Evolutionary conservation across 1,140 invertebrate genomes (phyloP).

Genomic region (Sarcophaga peregrina): DNA sequence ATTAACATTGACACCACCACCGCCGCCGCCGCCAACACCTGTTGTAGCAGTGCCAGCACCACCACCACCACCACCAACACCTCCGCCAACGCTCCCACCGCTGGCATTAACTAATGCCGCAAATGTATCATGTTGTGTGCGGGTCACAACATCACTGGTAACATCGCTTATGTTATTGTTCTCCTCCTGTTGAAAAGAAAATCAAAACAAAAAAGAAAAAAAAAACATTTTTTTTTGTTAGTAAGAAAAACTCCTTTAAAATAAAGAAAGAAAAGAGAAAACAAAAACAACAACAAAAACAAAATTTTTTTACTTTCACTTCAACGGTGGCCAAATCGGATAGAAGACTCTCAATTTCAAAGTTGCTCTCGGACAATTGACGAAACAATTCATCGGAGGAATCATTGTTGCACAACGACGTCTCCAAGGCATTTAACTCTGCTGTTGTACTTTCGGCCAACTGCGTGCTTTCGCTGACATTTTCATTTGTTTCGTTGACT

Average conservation of each 20-base stretch:
- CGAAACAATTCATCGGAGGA: conserved; percentile 65
- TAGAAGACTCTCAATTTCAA: conserved; percentile 70
- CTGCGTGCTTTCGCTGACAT: conserved; percentile 42
- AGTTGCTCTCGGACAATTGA: conserved; percentile 64
- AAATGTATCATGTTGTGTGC: conserved; percentile 11
- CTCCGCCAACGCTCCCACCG: neutral
- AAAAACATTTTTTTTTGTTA: no score
- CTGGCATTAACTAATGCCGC: conserved; percentile 26
- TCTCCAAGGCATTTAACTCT: conserved; percentile 60
- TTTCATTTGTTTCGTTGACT: conserved; percentile 42
- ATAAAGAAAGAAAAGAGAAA: conserved; percentile 16
- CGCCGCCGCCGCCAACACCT: conserved; percentile 20
- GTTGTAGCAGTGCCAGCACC: conserved; percentile 17
- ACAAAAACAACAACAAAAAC: conserved; percentile 29
- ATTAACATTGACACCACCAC: conserved; percentile 26
- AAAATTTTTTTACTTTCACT: conserved; percentile 67
- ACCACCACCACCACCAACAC: conserved; percentile 2
- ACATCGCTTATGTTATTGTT: conserved; percentile 60
- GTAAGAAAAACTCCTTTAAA: neutral
- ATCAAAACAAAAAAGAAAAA: conserved; percentile 26
- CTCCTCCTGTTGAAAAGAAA: conserved; percentile 63
- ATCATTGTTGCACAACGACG: conserved; percentile 57
- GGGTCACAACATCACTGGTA: conserved; percentile 28
- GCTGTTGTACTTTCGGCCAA: conserved; percentile 46
- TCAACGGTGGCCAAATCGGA: conserved; percentile 69